A percentile compares a stretch with the other conserved stretches of the same genome.
Conservation (phyloP, 2,888 invertebrate species). For the Panopea generosa region DNA sequence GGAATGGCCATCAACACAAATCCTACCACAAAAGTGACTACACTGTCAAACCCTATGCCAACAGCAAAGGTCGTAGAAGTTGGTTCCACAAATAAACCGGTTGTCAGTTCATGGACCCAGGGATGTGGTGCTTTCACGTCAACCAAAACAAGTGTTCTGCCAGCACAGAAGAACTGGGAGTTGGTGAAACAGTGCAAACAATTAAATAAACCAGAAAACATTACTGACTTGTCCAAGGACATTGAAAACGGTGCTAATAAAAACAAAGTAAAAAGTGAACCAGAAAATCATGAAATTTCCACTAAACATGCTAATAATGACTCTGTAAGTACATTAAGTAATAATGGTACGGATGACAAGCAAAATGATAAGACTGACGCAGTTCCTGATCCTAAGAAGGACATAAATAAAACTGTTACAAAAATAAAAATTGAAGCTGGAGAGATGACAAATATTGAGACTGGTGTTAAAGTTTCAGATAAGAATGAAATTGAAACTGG, state of each 20-base stretch:
- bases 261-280: neutral
- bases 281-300: neutral
- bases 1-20: neutral
- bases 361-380: neutral
- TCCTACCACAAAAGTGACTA: conserved; percentile 1
- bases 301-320: conserved; percentile 9
- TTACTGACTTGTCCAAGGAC: neutral
- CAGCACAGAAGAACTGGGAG: conserved; percentile 60
- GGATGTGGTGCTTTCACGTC: neutral
- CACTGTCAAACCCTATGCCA: neutral
- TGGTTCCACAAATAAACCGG: neutral
- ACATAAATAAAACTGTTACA: conserved; percentile 1
- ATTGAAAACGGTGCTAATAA: neutral
- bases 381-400: neutral
- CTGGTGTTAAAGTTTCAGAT: conserved; percentile 1
- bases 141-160: conserved; percentile 43
- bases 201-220: conserved; percentile 22
- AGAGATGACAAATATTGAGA: neutral
- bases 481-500: conserved; percentile 11
- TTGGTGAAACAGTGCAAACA: conserved; percentile 54
- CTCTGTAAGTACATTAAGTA: neutral
- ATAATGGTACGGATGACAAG: neutral
- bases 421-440: neutral
- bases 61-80: conserved; percentile 37
- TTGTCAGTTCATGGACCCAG: neutral